Evolutionary conservation across 2,888 invertebrate genomes (phyloP).

Genomic region (Ecdyonurus torrentis): DNA sequence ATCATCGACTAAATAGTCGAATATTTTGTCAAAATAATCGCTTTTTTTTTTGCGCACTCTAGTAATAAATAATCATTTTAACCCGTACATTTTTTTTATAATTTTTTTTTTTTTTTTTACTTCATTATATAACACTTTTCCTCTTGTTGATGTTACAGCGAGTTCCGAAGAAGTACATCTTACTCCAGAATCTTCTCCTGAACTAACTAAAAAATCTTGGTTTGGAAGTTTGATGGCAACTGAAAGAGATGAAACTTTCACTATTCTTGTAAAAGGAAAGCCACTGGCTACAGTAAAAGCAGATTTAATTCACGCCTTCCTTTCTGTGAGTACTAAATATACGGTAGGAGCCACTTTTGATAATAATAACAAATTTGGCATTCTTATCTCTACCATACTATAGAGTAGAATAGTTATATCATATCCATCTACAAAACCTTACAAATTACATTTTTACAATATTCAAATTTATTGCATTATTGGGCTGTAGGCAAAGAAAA

Average conservation of each 20-base stretch:
- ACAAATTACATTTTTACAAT: neutral
- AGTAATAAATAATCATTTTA: no score
- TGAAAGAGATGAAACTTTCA: constrained; percentile 93
- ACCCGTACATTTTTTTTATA: no score
- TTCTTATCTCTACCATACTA: no score
- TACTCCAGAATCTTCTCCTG: constrained; percentile 91
- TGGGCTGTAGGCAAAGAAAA: neutral
- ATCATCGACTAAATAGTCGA: no score
- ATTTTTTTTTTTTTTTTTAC: no score
- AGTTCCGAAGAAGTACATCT: constrained; percentile 82
- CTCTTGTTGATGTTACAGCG: no score
- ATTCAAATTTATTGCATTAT: neutral
- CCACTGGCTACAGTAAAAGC: constrained; percentile 94
- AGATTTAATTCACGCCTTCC: constrained; percentile 93
- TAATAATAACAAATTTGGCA: no score
- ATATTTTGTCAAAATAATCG: no score
- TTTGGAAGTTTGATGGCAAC: constrained; percentile 96
- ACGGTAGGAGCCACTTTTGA: no score
- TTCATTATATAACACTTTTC: no score
- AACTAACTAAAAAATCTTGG: constrained; percentile 96
- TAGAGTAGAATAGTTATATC: no score
- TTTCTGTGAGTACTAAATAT: constrained; percentile 58
- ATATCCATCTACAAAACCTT: neutral
- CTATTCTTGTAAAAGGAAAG: constrained; percentile 90
- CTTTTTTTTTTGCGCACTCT: no score